phyloP scores from a whole-genome alignment of 1,140 invertebrate genomes.

The Rhopalosiphum padi region DNA sequence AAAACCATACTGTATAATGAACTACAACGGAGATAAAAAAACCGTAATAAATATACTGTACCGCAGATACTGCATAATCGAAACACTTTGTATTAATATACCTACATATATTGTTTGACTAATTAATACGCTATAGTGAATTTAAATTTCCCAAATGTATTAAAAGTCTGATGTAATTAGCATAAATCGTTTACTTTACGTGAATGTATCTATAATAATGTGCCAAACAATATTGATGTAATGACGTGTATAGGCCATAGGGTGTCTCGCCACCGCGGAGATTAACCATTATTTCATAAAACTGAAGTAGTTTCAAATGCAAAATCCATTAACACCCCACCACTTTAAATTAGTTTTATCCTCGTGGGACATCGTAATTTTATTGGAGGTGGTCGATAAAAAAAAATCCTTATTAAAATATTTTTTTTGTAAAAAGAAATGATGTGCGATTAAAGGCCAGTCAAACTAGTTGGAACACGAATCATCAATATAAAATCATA shows the following conservation, averaged over 20 bases:
- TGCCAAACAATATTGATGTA: not conserved
- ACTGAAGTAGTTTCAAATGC: not conserved
- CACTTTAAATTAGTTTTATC: constrained; percentile 4
- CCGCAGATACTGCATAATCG: not conserved
- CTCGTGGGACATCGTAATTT: not conserved
- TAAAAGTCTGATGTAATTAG: not conserved
- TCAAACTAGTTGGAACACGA: too few species aligned
- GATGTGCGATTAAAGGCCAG: too few species aligned
- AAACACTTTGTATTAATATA: not conserved
- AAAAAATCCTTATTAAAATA: not conserved
- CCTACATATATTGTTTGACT: not conserved
- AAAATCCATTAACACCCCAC: not conserved
- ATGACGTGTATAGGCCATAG: not conserved
- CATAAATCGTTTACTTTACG: not conserved
- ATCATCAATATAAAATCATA: not conserved
- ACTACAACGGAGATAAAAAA: not conserved
- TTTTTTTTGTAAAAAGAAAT: too few species aligned
- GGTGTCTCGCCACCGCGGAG: not conserved
- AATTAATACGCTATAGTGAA: not conserved
- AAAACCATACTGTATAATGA: not conserved
- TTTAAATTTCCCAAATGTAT: constrained; percentile 12
- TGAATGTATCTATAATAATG: not conserved
- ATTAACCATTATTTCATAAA: constrained; percentile 13
- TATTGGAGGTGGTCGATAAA: not conserved
- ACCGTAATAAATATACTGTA: not conserved